These are phyloP conservation scores for Hydra vulgaris DNA, from an alignment of 30 jellyfish, hydroid and myxozoan species.

Conservation along the genomic window DNA sequence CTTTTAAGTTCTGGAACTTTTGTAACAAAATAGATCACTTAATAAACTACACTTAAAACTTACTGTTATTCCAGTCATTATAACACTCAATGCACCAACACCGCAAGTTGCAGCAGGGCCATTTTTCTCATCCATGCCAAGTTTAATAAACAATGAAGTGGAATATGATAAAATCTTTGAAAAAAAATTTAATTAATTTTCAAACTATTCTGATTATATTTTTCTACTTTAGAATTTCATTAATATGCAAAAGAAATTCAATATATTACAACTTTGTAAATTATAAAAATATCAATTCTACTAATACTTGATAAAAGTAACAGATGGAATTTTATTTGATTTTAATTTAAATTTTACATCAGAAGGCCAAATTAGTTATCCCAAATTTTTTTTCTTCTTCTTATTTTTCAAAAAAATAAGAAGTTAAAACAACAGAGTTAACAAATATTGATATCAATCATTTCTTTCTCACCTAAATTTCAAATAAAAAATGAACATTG, in stretches of 20 bases:
- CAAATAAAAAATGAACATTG: too few species aligned
- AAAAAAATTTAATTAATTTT: not conserved
- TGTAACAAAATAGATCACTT: not conserved
- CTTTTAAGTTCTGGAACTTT: too few species aligned
- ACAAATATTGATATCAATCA: too few species aligned
- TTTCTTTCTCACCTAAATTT: too few species aligned
- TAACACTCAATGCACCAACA: slow-evolving; percentile 81
- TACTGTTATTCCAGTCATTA: slow-evolving; percentile 77
- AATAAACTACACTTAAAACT: slow-evolving; percentile 14
- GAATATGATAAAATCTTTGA: slow-evolving; percentile 71
- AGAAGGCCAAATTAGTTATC: too few species aligned
- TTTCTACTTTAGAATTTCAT: not conserved
- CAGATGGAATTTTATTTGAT: too few species aligned
- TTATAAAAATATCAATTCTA: too few species aligned
- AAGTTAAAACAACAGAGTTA: too few species aligned
- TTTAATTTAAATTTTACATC: too few species aligned
- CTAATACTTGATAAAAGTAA: too few species aligned
- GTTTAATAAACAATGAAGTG: slow-evolving; percentile 50
- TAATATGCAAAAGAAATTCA: not conserved
- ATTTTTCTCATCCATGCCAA: slow-evolving; percentile 37
- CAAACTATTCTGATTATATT: not conserved
- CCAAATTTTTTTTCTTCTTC: too few species aligned
- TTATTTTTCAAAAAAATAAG: too few species aligned
- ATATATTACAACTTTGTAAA: not conserved
- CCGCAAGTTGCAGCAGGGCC: slow-evolving; percentile 90